Percentiles rank a stretch among this genome's conserved stretches.
Evolutionary conservation across 1,140 invertebrate species (phyloP).

Genomic region (Polypedilum vanderplanki): DNA sequence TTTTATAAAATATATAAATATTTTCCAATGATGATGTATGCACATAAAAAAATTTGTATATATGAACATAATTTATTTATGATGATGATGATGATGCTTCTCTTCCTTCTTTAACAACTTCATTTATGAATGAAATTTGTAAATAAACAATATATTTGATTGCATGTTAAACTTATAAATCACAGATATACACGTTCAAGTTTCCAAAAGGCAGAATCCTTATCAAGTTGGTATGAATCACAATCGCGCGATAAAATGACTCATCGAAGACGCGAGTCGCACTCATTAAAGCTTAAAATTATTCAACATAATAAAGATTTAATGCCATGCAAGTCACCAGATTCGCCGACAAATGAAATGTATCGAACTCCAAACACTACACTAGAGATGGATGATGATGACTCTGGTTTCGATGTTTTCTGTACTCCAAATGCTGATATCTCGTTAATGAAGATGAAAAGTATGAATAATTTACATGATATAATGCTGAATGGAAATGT

Average conservation of each 20-base stretch:
- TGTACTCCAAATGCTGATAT: neutral
- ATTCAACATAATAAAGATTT: neutral
- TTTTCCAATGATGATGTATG: neutral
- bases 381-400: slow-evolving; percentile 35
- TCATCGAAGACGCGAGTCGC: neutral
- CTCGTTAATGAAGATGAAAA: neutral
- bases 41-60: neutral
- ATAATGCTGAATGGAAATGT: neutral
- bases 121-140: neutral
- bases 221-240: slow-evolving; percentile 20
- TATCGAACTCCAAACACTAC: slow-evolving; percentile 42
- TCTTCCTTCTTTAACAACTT: neutral
- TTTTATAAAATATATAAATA: neutral
- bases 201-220: neutral
- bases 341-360: slow-evolving; percentile 34
- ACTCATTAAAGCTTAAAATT: slow-evolving; percentile 11
- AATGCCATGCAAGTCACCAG: neutral
- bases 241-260: neutral
- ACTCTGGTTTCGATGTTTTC: slow-evolving; percentile 40
- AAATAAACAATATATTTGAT: neutral
- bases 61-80: neutral
- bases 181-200: neutral
- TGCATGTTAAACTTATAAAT: neutral
- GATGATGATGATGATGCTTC: neutral
- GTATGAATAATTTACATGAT: slow-evolving; percentile 12